Conservation (phyloP, 2,113 vertebrate genomes). For the Chamaea fasciata region DNA sequence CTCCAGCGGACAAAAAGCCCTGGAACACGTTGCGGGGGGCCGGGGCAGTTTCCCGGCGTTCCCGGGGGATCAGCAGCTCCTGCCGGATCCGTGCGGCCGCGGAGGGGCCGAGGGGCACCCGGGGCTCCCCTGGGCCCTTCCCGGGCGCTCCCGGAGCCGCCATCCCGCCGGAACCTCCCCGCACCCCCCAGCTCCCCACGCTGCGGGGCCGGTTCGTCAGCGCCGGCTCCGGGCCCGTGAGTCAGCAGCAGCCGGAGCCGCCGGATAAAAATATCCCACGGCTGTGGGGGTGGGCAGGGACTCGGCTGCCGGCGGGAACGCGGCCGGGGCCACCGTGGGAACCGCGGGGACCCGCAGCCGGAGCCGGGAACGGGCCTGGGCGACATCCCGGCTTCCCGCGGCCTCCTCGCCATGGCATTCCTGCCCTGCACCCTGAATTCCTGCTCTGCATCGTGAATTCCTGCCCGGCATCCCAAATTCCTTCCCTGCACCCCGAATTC, state of each 20-base stretch:
- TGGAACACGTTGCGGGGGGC: fast-evolving
- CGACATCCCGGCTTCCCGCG: not conserved
- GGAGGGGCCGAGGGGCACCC: not conserved
- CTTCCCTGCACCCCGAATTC: not conserved
- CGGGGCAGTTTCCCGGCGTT: not conserved
- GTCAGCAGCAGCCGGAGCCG: not conserved
- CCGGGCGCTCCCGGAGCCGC: not conserved
- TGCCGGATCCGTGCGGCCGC: fast-evolving
- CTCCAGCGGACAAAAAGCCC: not conserved
- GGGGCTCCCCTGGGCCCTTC: not conserved
- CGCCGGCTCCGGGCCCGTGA: not conserved
- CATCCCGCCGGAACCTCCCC: not conserved
- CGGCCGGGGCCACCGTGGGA: not conserved
- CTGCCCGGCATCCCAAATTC: not conserved
- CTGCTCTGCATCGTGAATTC: not conserved
- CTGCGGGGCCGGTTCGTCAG: not conserved
- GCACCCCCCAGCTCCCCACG: not conserved
- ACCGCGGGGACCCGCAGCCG: not conserved
- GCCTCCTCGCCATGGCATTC: not conserved
- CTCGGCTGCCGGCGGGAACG: not conserved
- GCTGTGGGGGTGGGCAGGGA: not conserved
- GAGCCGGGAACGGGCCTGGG: fast-evolving
- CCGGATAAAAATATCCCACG: not conserved
- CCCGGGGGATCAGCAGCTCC: not conserved
- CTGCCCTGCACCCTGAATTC: no score